These are phyloP conservation scores for Ivindomyrus marchei DNA, from an alignment of 2,113 vertebrate genomes.

Conservation along the genomic window DNA sequence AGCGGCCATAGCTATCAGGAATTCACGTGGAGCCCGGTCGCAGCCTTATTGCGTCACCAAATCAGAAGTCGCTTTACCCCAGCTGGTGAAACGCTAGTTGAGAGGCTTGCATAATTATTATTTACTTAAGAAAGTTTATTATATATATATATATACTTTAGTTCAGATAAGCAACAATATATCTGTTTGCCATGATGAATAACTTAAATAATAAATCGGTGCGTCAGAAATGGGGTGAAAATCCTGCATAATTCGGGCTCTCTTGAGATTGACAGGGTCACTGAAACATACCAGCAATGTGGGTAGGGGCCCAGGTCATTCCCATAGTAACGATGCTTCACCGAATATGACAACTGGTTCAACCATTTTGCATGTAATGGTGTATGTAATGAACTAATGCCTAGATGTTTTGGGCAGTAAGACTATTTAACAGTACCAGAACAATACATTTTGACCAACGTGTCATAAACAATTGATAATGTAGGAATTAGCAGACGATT, in stretches of 20 bases:
- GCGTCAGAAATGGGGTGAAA: not conserved
- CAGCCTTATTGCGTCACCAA: slow-evolving; percentile 37
- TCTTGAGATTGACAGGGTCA: not conserved
- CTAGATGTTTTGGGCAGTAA: too few species aligned
- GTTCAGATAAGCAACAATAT: not conserved
- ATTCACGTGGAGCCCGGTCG: slow-evolving; percentile 37
- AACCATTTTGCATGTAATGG: too few species aligned
- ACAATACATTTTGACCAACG: too few species aligned
- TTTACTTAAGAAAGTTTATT: not conserved
- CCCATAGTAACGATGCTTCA: not conserved
- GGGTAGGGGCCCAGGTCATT: not conserved
- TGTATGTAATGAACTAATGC: too few species aligned
- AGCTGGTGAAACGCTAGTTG: not conserved
- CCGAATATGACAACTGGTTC: not conserved
- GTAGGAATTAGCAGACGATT: too few species aligned
- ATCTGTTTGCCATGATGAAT: not conserved
- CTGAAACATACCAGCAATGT: not conserved
- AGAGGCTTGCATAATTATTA: not conserved
- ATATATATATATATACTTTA: too few species aligned
- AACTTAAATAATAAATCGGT: not conserved
- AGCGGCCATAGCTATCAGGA: slow-evolving; percentile 39
- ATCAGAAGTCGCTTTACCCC: not conserved
- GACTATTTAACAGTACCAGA: too few species aligned
- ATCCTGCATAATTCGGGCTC: not conserved
- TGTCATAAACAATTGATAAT: too few species aligned